Percentiles rank a stretch among this genome's conserved stretches.
phyloP scores from a whole-genome alignment of 2,797 vertebrate species.

The Myripristis jacobus region DNA sequence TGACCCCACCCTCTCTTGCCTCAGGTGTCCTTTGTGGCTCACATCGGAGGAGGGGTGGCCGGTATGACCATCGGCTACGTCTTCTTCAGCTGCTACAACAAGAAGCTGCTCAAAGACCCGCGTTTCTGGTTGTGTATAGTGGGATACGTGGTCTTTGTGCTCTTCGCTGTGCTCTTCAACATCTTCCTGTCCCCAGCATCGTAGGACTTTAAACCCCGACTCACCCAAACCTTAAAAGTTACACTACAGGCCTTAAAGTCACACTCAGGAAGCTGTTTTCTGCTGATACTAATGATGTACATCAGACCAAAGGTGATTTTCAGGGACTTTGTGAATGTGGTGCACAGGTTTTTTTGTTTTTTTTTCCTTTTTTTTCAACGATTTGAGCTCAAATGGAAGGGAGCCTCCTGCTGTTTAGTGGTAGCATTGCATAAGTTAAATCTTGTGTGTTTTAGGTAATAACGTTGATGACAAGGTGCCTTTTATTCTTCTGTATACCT shows the following conservation, averaged over 20 bases:
- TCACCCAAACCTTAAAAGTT: not conserved
- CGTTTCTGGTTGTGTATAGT: conserved; percentile 91
- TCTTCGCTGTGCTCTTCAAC: conserved; percentile 90
- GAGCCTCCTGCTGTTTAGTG: conserved; percentile 34
- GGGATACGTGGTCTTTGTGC: conserved; percentile 82
- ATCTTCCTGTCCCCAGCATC: conserved; percentile 87
- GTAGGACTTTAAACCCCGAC: conserved; percentile 20
- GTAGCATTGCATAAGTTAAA: conserved; percentile 7
- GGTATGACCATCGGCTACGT: conserved; percentile 94
- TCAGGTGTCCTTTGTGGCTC: conserved; percentile 94
- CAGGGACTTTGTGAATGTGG: conserved; percentile 11
- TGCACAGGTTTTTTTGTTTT: not conserved
- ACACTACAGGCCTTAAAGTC: conserved; percentile 29
- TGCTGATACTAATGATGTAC: not conserved
- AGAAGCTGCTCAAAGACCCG: conserved; percentile 88
- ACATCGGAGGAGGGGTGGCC: conserved; percentile 89
- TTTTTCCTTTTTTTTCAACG: not conserved
- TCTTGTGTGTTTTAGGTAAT: conserved; percentile 1
- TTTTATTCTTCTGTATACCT: conserved; percentile 2
- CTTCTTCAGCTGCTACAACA: conserved; percentile 90
- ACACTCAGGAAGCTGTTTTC: conserved; percentile 39
- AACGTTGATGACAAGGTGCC: conserved; percentile 12
- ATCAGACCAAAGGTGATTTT: conserved; percentile 23
- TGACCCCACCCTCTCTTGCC: not conserved
- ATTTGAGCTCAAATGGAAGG: not conserved